phyloP scores from a whole-genome alignment of 1,140 invertebrate genomes.

The Drosophila ananassae region DNA sequence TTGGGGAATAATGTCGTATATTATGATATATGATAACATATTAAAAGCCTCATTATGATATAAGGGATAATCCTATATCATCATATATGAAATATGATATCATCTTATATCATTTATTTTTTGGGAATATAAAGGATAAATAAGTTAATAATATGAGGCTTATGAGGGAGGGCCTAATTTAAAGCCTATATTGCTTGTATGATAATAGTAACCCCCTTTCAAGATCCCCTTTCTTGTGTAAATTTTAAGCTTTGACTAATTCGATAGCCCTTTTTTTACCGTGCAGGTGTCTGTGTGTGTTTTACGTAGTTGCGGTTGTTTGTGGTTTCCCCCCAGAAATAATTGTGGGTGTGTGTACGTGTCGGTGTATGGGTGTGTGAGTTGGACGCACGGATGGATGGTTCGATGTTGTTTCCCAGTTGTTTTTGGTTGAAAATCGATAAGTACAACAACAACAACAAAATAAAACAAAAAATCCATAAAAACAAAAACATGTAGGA shows the following conservation, averaged over 20 bases:
- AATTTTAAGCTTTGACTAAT: neutral
- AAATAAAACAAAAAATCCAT: conserved; percentile 35
- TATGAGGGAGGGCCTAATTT: too few relatives aligned
- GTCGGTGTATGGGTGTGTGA: conserved; percentile 33
- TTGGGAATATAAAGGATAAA: too few relatives aligned
- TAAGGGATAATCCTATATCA: too few relatives aligned
- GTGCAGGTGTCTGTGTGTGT: conserved; percentile 17
- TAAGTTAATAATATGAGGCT: too few relatives aligned
- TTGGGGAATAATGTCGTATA: too few relatives aligned
- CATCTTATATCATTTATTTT: too few relatives aligned
- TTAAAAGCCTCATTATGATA: too few relatives aligned
- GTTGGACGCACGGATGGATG: conserved; percentile 44
- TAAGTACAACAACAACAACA: conserved; percentile 46
- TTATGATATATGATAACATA: too few relatives aligned
- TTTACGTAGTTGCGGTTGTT: conserved; percentile 50
- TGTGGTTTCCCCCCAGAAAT: conserved; percentile 53
- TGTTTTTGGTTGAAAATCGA: conserved; percentile 66
- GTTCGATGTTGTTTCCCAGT: conserved; percentile 58
- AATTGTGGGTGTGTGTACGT: conserved; percentile 50
- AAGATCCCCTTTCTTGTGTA: neutral
- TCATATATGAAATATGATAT: too few relatives aligned
- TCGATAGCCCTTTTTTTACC: conserved; percentile 1
- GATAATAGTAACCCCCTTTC: too few relatives aligned
- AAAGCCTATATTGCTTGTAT: too few relatives aligned
- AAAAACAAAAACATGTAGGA: conserved; percentile 32